Base-by-base conservation (phyloP, 2,797 vertebrate genomes). In the Rhabdophis nuchalis region DNA sequence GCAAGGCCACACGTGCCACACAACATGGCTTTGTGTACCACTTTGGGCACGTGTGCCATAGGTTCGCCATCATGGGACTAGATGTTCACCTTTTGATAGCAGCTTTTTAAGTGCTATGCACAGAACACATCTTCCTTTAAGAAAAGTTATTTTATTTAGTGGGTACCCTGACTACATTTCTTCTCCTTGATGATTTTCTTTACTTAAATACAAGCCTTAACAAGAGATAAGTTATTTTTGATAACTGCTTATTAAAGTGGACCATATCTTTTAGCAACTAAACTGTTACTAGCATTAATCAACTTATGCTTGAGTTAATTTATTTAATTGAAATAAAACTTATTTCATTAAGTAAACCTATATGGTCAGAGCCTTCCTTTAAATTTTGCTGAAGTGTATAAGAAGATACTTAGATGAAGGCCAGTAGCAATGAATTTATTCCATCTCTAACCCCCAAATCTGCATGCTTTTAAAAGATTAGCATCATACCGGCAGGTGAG, bases 131-230 rank as follows among this genome's bases (percentile, higher is more conserved):
- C 93, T 85, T 93, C 88, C 88, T 50, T 77, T 91, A 94, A 96
- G 95, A 97, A 95, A 94, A 68, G 87, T 93, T 53, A 88, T 94
- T 60, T 87, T 91, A 57, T 93, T 95, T 92, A 94, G 90, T 50
- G 89, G 93, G 94, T 96, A 91, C 60, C 93, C 89, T 89, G 93
- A 92, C 29, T 0, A 4, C 88, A 27, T 20, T 93, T 94, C 90
- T 95, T 61, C 93, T 88, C 85, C 57, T 57, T 94, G 92, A 27
- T 5, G 89, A 93, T 93, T 95, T 95, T 96, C 89, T 94, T 93
- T 94, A 95, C 94, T 94, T 95, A 96, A 96, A 95, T 89, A 91
- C 23, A 10, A 95, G 61, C 54, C 92, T n/a, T 96, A 91, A 93
- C 95, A 64, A 90, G 92, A 93, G 95, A 93, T 72, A 94, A 95